Conservation (phyloP, 2,888 invertebrate genomes). For the Chymomyza caudatula region DNA sequence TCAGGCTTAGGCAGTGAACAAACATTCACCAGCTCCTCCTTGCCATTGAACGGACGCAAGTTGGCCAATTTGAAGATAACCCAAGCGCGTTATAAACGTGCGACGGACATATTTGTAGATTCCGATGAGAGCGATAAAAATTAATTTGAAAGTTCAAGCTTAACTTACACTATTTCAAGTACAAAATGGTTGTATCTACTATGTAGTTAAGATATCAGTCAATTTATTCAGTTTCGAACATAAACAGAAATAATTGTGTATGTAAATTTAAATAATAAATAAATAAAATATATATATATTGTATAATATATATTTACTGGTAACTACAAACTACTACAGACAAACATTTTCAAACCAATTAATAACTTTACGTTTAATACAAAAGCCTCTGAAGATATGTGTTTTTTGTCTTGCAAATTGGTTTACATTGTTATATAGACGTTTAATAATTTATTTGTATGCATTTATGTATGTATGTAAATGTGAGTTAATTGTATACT, state of each 20-base stretch:
- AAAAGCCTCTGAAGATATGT: constrained; percentile 75
- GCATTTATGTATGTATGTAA: not conserved
- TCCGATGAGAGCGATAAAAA: constrained; percentile 63
- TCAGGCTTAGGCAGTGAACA: constrained; percentile 81
- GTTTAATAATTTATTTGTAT: not conserved
- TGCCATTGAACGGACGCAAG: constrained; percentile 62
- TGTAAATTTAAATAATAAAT: constrained; percentile 40
- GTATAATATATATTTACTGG: constrained; percentile 32
- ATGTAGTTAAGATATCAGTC: constrained; percentile 77
- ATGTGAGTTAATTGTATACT: not conserved
- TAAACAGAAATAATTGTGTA: constrained; percentile 26
- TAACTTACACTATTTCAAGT: constrained; percentile 47
- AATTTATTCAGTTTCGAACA: constrained; percentile 65
- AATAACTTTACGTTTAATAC: constrained; percentile 51
- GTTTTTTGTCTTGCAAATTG: constrained; percentile 7
- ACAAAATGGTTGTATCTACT: constrained; percentile 57
- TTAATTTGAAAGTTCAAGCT: constrained; percentile 35
- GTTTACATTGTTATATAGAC: not conserved
- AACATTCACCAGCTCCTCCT: constrained; percentile 24
- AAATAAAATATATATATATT: constrained; percentile 13
- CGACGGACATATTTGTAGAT: constrained; percentile 68
- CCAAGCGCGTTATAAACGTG: constrained; percentile 74
- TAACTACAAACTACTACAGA: not conserved
- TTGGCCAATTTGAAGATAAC: constrained; percentile 73
- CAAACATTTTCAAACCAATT: not conserved